Evolutionary conservation across 2,888 invertebrate genomes (phyloP), one percentile per base, ranked within the genome.

Genomic region (Agrotis puta): DNA sequence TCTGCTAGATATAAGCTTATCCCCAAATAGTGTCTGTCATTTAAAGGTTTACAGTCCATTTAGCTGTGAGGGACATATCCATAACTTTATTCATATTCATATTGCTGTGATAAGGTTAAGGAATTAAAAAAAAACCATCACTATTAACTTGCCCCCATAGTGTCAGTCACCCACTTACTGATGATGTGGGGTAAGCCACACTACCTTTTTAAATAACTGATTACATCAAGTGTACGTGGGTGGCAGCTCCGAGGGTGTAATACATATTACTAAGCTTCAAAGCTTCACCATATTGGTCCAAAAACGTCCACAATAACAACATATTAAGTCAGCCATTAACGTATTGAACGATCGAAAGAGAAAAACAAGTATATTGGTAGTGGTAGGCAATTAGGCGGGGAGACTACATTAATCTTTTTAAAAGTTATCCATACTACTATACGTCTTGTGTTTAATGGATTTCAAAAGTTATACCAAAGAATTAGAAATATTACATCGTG

Each of bases 251-350:
- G 54, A 63, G 39, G 47, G 53, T 47, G 47, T 64, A 53, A 74
- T 22, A 54, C 47, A 53, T n/a, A n/a, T 71, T 45, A 67, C 20
- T 67, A 59, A 70, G 18, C 74, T 27, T 47, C 24, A 64, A 59
- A 70, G 18, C 74, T 27, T 47, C 24, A 64, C 20, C 45, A 47
- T 62, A 47, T 62, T 13, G 20, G 24, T 11, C 39, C 14, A 18
- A 47, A 72, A 64, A 54, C 24, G 20, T 24, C 43, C 33, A 62
- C n/a, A 51, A 18, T 51, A 27, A 45, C 20, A 27, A 43, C 39
- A 24, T 58, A 53, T 47, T 69, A 45, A 61, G 22, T 33, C 45
- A 24, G 20, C 18, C 33, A 53, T 45, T 18, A 16, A 45, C 13
- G 27, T 22, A 14, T 50, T 22, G 22, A 66, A 24, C 6, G 48